Conservation (phyloP, 1,140 invertebrate species). For the Cherax destructor region DNA sequence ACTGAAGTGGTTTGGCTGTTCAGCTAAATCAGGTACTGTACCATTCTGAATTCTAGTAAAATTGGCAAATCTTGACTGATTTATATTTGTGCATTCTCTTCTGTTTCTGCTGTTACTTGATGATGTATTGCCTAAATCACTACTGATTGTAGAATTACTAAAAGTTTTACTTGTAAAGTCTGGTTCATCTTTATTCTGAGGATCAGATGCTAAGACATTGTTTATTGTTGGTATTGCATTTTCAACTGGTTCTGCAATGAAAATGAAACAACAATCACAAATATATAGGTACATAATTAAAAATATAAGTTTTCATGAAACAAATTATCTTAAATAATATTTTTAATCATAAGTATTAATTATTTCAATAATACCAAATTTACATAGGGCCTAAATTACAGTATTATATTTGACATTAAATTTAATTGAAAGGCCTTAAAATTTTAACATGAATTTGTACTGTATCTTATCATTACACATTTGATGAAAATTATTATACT, state of each 20-base stretch:
- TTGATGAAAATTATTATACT: no score
- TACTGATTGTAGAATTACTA: background rate
- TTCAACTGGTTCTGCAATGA: background rate
- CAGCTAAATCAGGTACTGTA: constrained; percentile 25
- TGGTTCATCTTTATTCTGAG: background rate
- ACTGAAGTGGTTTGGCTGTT: constrained; percentile 37
- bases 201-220: background rate
- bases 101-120: background rate
- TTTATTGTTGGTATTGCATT: background rate
- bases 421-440: no score
- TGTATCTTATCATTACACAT: no score
- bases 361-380: no score
- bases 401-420: no score
- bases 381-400: no score
- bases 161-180: background rate
- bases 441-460: no score
- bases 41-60: constrained; percentile 28
- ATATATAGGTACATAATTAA: no score
- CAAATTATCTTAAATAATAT: no score
- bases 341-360: no score
- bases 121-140: background rate
- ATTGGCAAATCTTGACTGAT: background rate
- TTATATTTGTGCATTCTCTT: background rate
- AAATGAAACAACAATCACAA: background rate
- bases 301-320: no score